Evolutionary conservation across 2,888 invertebrate genomes (phyloP).

Genomic region (Eumerus sabulonum): DNA sequence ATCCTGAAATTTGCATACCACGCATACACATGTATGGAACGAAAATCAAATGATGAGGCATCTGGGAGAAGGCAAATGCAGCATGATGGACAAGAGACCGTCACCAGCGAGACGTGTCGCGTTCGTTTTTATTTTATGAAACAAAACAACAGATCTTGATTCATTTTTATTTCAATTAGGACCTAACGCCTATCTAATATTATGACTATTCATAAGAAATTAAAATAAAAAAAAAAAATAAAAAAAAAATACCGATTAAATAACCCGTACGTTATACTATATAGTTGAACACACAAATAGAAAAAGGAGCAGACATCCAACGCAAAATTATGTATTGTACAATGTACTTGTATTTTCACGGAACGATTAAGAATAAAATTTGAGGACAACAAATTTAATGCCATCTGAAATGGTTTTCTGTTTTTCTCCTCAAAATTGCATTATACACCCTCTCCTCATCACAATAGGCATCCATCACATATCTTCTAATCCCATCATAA

Average conservation of each 20-base stretch:
- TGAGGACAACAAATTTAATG: slow-evolving; percentile 25
- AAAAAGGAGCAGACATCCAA: slow-evolving; percentile 17
- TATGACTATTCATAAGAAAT: slow-evolving; percentile 52
- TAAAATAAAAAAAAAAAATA: slow-evolving; percentile 34
- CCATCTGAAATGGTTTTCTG: background rate
- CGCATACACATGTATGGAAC: background rate
- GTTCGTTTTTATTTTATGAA: background rate
- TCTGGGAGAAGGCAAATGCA: background rate
- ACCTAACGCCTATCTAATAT: slow-evolving; percentile 22
- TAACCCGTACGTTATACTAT: slow-evolving; percentile 36
- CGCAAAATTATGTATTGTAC: slow-evolving; percentile 25
- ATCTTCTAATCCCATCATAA: too few species aligned
- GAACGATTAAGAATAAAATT: slow-evolving; percentile 56
- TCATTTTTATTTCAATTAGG: slow-evolving; percentile 38
- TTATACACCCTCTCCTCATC: too few species aligned
- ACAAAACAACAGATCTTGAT: background rate
- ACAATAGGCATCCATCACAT: too few species aligned
- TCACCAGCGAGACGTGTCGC: background rate
- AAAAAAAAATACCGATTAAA: too few species aligned
- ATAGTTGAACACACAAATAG: slow-evolving; percentile 18
- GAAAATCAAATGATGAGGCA: background rate
- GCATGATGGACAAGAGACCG: background rate
- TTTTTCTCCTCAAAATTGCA: background rate
- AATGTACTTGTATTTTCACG: slow-evolving; percentile 56
- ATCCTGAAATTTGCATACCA: slow-evolving; percentile 35